phyloP scores from a whole-genome alignment of 2,113 vertebrate species.

The Desmodus rotundus region DNA sequence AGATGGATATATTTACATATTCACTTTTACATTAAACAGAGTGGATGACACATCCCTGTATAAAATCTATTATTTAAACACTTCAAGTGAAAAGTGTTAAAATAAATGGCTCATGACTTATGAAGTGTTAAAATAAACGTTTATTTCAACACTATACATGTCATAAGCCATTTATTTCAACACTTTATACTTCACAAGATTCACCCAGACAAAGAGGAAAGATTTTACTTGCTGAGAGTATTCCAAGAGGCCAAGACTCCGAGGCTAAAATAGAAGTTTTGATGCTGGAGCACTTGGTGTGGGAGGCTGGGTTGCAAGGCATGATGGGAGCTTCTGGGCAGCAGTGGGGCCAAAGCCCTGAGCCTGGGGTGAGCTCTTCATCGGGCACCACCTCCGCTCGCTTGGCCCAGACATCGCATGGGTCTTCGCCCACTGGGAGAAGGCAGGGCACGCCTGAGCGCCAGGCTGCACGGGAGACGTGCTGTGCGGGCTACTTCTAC shows the following conservation, averaged over 20 bases:
- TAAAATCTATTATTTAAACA: slow-evolving; percentile 86
- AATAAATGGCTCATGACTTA: slow-evolving; percentile 85
- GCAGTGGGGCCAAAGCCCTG: neutral
- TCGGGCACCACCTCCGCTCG: neutral
- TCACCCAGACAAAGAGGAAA: slow-evolving; percentile 70
- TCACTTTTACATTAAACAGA: slow-evolving; percentile 83
- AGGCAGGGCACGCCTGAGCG: neutral
- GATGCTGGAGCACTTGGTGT: neutral
- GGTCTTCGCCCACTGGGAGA: neutral
- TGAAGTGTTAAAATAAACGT: slow-evolving; percentile 85
- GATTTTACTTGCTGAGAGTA: slow-evolving; percentile 55
- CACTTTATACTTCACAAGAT: slow-evolving; percentile 76
- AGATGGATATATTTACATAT: slow-evolving; percentile 81
- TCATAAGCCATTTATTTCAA: slow-evolving; percentile 84
- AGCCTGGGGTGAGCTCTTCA: neutral
- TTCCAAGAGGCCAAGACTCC: slow-evolving; percentile 62
- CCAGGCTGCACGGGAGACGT: neutral
- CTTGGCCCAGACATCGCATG: neutral
- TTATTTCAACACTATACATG: slow-evolving; percentile 82
- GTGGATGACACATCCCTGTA: slow-evolving; percentile 80
- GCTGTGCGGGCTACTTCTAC: neutral
- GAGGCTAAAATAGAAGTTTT: slow-evolving; percentile 16
- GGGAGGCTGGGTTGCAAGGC: slow-evolving; percentile 10
- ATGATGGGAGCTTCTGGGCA: slow-evolving; percentile 41
- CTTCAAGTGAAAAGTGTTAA: slow-evolving; percentile 84